Evolutionary conservation across 53 echinoderm and acorn worm species (phyloP).

Genomic region (Crossaster papposus): DNA sequence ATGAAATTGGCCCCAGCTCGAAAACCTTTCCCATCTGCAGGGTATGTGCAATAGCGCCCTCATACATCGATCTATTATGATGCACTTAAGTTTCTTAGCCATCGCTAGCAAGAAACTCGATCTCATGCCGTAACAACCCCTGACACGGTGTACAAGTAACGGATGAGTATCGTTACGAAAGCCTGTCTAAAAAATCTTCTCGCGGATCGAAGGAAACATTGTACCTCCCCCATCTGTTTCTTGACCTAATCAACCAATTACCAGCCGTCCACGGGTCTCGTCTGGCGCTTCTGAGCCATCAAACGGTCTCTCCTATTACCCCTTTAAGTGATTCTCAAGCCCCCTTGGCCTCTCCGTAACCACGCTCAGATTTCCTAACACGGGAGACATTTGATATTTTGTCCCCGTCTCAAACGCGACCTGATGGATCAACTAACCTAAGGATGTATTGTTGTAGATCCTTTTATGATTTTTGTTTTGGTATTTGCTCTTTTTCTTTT

Average conservation of each 20-base stretch:
- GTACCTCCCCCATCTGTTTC: conserved; percentile 16
- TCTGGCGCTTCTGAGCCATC: neutral
- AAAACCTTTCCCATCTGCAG: neutral
- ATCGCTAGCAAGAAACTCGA: neutral
- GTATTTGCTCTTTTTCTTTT: neutral
- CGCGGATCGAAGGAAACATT: neutral
- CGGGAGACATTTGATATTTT: neutral
- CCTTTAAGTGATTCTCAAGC: conserved; percentile 33
- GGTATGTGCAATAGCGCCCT: neutral
- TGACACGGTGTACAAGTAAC: neutral
- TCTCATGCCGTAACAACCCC: neutral
- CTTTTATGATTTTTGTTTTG: neutral
- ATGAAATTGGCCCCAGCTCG: neutral
- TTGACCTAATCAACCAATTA: conserved; percentile 23
- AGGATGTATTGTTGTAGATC: conserved; percentile 15
- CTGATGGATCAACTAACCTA: neutral
- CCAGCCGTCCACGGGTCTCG: neutral
- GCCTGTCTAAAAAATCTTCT: neutral
- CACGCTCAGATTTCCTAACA: conserved; percentile 17
- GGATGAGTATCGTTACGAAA: neutral
- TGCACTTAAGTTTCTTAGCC: neutral
- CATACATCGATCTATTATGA: neutral
- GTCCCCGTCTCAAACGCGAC: neutral
- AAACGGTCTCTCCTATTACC: conserved; percentile 4
- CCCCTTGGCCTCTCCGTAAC: neutral